Conservation (phyloP, 2,797 vertebrate species). For the Oreonectes daqikongensis region DNA sequence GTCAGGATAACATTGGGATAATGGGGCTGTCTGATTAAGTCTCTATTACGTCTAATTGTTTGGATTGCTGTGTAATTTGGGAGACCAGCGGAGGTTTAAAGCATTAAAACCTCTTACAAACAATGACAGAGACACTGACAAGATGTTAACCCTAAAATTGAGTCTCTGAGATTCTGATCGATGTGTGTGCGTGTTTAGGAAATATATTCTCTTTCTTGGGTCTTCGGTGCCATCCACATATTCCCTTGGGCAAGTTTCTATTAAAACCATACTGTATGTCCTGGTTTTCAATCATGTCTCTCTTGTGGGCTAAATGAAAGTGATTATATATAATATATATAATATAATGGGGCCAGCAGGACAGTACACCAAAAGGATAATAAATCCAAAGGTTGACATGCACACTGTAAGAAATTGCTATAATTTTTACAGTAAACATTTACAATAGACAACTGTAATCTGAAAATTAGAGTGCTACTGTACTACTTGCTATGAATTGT, state of each 20-base stretch:
- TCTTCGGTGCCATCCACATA: background rate
- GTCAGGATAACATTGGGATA: slow-evolving; percentile 38
- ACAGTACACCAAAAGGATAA: background rate
- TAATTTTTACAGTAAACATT: too few relatives aligned
- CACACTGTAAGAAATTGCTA: too few relatives aligned
- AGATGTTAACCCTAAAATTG: slow-evolving; percentile 17
- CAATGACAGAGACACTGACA: background rate
- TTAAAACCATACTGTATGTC: slow-evolving; percentile 26
- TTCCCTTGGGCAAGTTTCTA: slow-evolving; percentile 13
- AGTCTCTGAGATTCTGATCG: background rate
- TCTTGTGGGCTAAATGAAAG: slow-evolving; percentile 11
- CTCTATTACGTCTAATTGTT: background rate
- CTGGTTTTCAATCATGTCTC: slow-evolving; percentile 25
- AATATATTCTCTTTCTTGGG: slow-evolving; percentile 10
- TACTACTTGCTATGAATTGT: too few relatives aligned
- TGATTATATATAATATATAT: too few relatives aligned
- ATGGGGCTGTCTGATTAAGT: slow-evolving; percentile 30
- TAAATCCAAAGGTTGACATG: background rate
- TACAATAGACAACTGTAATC: too few relatives aligned
- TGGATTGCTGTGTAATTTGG: slow-evolving; percentile 44
- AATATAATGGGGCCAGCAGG: slow-evolving; percentile 9
- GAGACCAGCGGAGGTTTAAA: slow-evolving; percentile 13
- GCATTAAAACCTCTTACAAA: background rate
- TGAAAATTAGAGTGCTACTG: too few relatives aligned
- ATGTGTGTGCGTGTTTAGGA: slow-evolving; percentile 3